Conservation (phyloP, 2,797 vertebrate genomes). For the Phrynocephalus guinanensis region DNA sequence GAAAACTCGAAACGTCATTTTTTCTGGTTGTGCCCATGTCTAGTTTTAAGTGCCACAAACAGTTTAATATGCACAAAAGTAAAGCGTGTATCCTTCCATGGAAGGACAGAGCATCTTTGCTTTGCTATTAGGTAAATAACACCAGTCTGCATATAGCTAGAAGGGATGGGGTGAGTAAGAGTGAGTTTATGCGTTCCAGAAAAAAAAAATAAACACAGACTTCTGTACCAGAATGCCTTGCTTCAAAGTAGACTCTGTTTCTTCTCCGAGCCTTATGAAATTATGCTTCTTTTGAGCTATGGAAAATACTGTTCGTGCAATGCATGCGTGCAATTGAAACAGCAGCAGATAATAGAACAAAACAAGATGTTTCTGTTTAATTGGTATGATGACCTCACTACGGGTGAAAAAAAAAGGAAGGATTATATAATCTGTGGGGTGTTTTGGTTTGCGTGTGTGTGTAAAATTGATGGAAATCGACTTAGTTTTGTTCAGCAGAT, state of each 20-base stretch:
- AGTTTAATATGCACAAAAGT: background rate
- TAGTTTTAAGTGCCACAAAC: background rate
- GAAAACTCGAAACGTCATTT: too few species aligned
- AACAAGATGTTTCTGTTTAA: constrained; percentile 20
- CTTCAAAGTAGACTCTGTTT: constrained; percentile 11
- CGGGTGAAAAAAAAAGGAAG: constrained; percentile 4
- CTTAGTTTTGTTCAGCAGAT: constrained; percentile 6
- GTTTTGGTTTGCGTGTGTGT: background rate
- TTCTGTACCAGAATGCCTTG: background rate
- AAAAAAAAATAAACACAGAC: background rate
- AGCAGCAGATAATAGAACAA: constrained; percentile 14
- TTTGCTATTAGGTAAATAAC: background rate
- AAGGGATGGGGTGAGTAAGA: too few species aligned
- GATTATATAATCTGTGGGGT: background rate
- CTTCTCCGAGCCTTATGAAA: constrained; percentile 49
- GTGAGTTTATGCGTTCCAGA: background rate
- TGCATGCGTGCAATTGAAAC: constrained; percentile 9
- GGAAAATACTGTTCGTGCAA: constrained; percentile 42
- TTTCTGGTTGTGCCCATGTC: too few species aligned
- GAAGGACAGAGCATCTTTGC: background rate
- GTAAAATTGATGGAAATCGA: constrained; percentile 19
- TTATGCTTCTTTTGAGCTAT: constrained; percentile 26
- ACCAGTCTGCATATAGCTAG: background rate
- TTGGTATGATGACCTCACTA: constrained; percentile 26
- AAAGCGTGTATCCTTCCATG: too few species aligned